phyloP scores from a whole-genome alignment of 2,113 vertebrate genomes.

The Rhabdornis inornatus region DNA sequence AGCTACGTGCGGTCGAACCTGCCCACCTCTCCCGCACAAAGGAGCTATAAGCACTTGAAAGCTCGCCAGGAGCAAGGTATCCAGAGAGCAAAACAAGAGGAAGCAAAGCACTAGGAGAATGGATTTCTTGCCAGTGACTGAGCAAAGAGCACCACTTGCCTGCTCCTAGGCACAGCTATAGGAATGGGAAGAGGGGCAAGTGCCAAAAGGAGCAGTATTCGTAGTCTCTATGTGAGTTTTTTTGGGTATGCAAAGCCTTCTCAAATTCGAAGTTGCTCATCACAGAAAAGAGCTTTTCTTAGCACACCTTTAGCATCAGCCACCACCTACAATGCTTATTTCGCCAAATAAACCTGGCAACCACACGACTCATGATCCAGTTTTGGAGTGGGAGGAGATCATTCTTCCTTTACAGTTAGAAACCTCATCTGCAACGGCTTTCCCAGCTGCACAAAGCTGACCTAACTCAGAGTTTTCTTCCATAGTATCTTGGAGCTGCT shows the following conservation, averaged over 20 bases:
- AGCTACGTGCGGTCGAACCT: slow-evolving; percentile 32
- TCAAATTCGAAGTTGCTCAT: neutral
- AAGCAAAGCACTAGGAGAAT: neutral
- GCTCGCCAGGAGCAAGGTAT: neutral
- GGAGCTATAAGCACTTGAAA: neutral
- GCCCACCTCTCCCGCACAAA: neutral
- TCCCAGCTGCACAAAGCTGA: neutral
- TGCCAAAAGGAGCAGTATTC: neutral
- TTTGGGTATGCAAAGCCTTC: neutral
- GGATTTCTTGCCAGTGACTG: neutral
- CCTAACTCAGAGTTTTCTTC: neutral
- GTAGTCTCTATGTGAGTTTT: accelerated
- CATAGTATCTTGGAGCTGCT: neutral
- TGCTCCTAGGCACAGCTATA: neutral
- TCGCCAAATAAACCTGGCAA: slow-evolving; percentile 11
- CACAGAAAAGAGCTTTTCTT: neutral
- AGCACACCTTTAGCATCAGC: neutral
- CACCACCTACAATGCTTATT: neutral
- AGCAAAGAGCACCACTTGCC: neutral
- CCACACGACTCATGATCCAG: neutral
- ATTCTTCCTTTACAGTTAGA: neutral
- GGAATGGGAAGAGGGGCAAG: neutral
- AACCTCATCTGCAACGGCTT: neutral
- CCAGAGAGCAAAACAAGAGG: slow-evolving; percentile 3
- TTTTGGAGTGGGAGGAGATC: neutral